Base-by-base conservation (phyloP, 1,140 invertebrate genomes). In the Bombus breviceps region DNA sequence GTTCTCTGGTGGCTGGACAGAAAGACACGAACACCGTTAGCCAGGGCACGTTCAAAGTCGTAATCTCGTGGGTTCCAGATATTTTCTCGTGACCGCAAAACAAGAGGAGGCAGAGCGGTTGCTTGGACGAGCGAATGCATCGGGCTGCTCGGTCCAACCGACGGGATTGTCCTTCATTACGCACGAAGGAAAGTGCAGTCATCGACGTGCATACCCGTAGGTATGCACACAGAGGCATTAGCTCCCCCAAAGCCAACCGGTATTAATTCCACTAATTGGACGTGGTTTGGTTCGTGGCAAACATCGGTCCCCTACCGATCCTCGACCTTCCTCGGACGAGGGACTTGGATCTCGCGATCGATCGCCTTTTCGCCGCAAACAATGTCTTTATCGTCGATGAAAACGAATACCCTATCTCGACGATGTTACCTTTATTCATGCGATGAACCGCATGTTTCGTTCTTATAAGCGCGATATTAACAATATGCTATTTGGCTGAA, bases 241-340 rank as follows among this genome's bases (percentile, higher is more conserved):
- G 93, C 91, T 93, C 92, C 92, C 92, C 92, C 92, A 93, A 93
- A 93, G 93, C 91, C 89, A 89, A 92, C 92, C 91, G 92, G 92
- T 93, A 94, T 94, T 94, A 94, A 94, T 94, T 94, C 93, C 93
- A 93, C 93, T 94, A 94, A 94, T 94, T 94, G 93, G 93, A 92
- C 92, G 92, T 93, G 94, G 92, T 93, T 93, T 92, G 89, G 90
- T 92, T 93, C 90, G 92, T 81, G 91, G 92, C 93, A 94, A 94
- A 94, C 90, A 93, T 92, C 89, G 91, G 87, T 92, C 87, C 91
- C 91, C 88, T 87, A 81, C 89, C 81, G 87, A 87, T 86, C 85
- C 83, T 75, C 85, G 75, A 69, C 86, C 87, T 91, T 90, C 88
- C 86, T 85, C 84, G 82, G 71, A 82, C 79, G 79, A 74, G 81